Base-by-base conservation (phyloP, 2,113 vertebrate species). In the Gracilinanus agilis region DNA sequence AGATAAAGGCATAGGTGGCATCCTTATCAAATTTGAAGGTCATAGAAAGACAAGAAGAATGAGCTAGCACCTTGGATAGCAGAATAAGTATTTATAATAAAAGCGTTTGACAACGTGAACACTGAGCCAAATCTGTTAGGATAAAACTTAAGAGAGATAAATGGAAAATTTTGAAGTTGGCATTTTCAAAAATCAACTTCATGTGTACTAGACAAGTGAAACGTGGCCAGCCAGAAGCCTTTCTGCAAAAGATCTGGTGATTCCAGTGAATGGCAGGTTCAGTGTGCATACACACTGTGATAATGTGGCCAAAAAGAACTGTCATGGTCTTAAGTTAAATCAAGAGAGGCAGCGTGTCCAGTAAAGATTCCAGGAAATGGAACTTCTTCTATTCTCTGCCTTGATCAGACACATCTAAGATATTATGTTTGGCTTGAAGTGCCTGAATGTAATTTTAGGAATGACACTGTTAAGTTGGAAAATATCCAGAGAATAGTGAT, bases 41-140 rank as follows among this genome's bases (percentile, higher is more conserved):
- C 67, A 23, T 83, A 95, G 96, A 61, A 75, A 94, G 89, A 67
- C 54, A 44, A 90, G 7, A 93, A 44, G 91, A 54, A 91, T 13
- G 54, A 93, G 54, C 11, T 34, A 54, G 29, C 12, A 24, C 40
- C 40, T 83, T 83, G n/a, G n/a, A 83, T 40, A 83, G n/a, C n/a
- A 83, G n/a, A 40, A 83, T 83, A 83, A 83, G n/a, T 1, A 40
- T 75, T 67, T 67, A 75, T n/a, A 75, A 75, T 24, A 56, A 56
- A 24, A 24, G 34, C 23, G 21, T n/a, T 40, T 83, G 34, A 83
- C n/a, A 40, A 83, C 67, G 40, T 83, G n/a, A 21, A 40, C n/a
- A 23, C 10, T 83, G 19, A 40, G 9, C 19, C 3, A 75, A n/a
- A n/a, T n/a, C 29, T 75, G 40, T 40, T 83, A 67, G 34, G 16